These are phyloP conservation scores for Philypnodon macrostomus DNA, from an alignment of 2,797 vertebrate genomes.

Conservation along the genomic window DNA sequence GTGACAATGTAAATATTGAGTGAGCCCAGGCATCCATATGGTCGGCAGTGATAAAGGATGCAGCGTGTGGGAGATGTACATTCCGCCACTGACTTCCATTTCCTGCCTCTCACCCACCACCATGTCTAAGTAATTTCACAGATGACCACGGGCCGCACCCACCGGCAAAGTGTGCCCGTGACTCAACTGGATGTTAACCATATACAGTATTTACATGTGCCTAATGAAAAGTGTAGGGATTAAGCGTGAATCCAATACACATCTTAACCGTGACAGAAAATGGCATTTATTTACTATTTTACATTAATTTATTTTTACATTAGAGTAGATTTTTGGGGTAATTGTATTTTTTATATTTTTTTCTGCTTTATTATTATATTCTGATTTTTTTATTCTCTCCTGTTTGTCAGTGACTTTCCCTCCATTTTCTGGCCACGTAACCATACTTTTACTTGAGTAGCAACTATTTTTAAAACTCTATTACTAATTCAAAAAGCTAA, in stretches of 20 bases:
- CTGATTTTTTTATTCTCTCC: not conserved
- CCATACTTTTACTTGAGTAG: not conserved
- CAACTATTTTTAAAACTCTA: not conserved
- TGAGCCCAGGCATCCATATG: conserved; percentile 63
- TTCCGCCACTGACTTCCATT: conserved; percentile 67
- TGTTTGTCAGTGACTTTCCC: too few species aligned
- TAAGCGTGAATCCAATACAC: not conserved
- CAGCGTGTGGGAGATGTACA: conserved; percentile 66
- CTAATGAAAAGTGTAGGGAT: not conserved
- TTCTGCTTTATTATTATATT: too few species aligned
- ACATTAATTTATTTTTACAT: too few species aligned
- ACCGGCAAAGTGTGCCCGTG: conserved; percentile 18
- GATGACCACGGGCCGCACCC: conserved; percentile 56
- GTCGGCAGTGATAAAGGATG: conserved; percentile 62
- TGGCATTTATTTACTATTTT: too few species aligned
- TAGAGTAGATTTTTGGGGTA: too few species aligned
- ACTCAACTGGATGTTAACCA: not conserved
- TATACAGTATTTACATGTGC: not conserved
- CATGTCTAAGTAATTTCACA: conserved; percentile 70
- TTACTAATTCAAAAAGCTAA: not conserved
- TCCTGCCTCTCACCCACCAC: conserved; percentile 73
- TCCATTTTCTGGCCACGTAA: not conserved
- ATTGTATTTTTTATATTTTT: too few species aligned
- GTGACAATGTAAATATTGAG: conserved; percentile 60
- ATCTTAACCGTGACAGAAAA: not conserved